phyloP scores from a whole-genome alignment of 2,113 vertebrate species.

The Rhineura floridana region DNA sequence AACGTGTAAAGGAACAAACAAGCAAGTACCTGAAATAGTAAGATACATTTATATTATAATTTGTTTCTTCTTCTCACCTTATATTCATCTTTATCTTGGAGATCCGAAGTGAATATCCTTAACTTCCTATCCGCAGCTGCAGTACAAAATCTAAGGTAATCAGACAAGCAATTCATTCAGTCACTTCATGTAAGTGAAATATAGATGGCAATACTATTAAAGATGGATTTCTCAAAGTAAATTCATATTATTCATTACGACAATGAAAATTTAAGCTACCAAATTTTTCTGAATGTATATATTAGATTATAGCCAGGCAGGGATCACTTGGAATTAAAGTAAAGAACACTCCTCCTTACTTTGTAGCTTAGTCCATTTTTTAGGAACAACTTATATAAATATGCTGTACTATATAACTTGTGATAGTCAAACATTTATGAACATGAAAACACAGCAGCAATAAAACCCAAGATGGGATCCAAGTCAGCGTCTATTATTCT shows the following conservation, averaged over 20 bases:
- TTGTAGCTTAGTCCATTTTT: neutral
- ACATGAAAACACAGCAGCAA: neutral
- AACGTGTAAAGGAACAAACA: neutral
- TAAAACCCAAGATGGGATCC: neutral
- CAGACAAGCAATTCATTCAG: constrained; percentile 9
- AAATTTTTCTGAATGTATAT: neutral
- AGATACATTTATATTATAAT: constrained; percentile 13
- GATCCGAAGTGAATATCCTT: constrained; percentile 90
- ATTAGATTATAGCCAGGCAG: neutral
- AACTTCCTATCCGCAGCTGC: constrained; percentile 90
- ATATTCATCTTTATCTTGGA: constrained; percentile 88
- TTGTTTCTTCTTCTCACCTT: constrained; percentile 80
- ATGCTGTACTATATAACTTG: neutral
- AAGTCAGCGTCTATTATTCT: neutral
- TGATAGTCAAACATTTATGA: neutral
- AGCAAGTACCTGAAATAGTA: neutral
- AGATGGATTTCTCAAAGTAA: constrained; percentile 1
- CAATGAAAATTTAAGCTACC: neutral
- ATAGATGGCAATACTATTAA: constrained; percentile 9
- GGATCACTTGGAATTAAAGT: neutral
- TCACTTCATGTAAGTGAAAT: neutral
- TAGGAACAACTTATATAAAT: neutral
- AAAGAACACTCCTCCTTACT: neutral
- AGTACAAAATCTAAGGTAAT: constrained; percentile 88
- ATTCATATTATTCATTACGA: neutral